A percentile compares a stretch with the other conserved stretches of the same genome.
Evolutionary conservation across 2,888 invertebrate genomes (phyloP).

Genomic region (Drosophila gaucha): DNA sequence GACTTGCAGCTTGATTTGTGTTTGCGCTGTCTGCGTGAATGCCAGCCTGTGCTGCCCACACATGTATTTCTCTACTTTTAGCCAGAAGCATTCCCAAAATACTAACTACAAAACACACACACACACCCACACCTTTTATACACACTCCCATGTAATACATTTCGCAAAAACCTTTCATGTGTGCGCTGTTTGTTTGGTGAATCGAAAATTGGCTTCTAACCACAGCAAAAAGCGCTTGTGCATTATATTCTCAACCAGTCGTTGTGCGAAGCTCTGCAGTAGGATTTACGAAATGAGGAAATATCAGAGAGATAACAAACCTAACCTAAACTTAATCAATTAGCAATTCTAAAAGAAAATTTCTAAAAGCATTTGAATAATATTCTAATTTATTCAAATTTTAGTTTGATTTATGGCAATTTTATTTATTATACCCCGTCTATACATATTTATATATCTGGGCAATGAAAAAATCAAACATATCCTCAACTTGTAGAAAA

Average conservation of each 20-base stretch:
- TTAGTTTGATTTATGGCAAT: neutral
- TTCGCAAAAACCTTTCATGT: constrained; percentile 22
- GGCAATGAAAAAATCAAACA: no score
- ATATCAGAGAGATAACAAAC: neutral
- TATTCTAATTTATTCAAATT: no score
- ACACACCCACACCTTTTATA: neutral
- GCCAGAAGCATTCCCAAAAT: constrained; percentile 12
- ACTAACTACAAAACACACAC: constrained; percentile 4
- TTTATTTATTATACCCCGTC: no score
- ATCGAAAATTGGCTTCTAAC: constrained; percentile 7
- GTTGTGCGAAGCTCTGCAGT: neutral
- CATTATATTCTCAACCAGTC: neutral
- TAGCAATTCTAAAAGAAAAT: neutral
- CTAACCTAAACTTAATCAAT: neutral
- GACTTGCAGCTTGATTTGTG: constrained; percentile 41
- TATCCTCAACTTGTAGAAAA: no score
- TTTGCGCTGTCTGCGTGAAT: constrained; percentile 19
- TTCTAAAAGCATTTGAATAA: no score
- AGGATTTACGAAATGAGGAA: no score
- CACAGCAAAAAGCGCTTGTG: neutral
- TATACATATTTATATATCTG: no score
- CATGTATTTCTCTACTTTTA: neutral
- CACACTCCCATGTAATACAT: constrained; percentile 9
- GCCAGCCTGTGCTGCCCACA: neutral
- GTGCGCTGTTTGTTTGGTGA: constrained; percentile 2